Base-by-base conservation (phyloP, 2,888 invertebrate species). In the Terebella lapidaria region DNA sequence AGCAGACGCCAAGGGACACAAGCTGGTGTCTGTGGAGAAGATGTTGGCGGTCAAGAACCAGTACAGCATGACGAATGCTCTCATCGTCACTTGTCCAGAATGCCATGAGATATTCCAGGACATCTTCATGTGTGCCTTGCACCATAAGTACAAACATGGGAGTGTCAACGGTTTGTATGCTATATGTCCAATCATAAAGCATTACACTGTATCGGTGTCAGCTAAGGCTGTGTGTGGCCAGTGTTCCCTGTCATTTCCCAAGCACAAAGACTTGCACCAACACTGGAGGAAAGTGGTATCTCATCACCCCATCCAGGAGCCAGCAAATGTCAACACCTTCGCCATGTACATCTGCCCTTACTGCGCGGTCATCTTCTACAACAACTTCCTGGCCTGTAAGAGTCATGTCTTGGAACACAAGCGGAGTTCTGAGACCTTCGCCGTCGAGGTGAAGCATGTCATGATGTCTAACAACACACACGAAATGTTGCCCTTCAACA, bases 51-150 rank as follows among this genome's bases (percentile, higher is more conserved):
- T 60, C 24, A 56, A 47, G 56, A 56, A 60, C 20, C 25, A 35
- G 24, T 28, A 28, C 28, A 49, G 51, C 18, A 60, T 57, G 30
- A 57, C 47, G 20, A 30, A 52, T 46, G 46, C 53, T 1, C 57
- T 60, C 24, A 57, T 53, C 15, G 60, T 60, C 2, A 51, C 51
- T 3, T 60, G 60, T 25, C 60, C 60, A 2, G 49, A 20, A 3
- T 60, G 60, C 25, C 27, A 29, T n/a, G 60, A 60, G 22, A 26
- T 60, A 3, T 60, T 60, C 30, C 57, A 60, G 47, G 60, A 60
- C 26, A 60, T 60, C 28, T 60, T 60, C 47, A 60, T 60, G 60
- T 60, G 60, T 28, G 57, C 53, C 45, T 18, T 60, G 29, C 60
- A 60, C 47, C 46, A 52, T 25, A 57, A 57, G 47, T 60, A 57